Evolutionary conservation across 2,888 invertebrate species (phyloP), one percentile per base, ranked within the genome.

Genomic region (Gastrophysa polygoni): DNA sequence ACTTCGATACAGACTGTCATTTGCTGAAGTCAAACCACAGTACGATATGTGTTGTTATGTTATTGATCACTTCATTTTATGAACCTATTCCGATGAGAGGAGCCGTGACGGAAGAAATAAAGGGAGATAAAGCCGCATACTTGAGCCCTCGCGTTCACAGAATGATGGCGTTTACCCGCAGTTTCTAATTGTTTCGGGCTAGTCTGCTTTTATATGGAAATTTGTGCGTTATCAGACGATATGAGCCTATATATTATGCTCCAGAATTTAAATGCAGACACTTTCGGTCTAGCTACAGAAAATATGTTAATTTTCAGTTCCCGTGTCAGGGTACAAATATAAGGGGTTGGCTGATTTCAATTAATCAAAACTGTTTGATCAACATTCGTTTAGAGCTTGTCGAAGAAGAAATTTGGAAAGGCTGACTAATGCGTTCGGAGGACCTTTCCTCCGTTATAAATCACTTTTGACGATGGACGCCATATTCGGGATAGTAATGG

Each of bases 291-390:
- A 51, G 49, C 51, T 34, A 57, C 49, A 59, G 61, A 68, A 68
- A 68, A 64, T 68, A 64, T 68, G 65, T 60, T 63, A 66, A 68
- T 66, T 66, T 63, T 44, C 46, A 63, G 48, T 57, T 46, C 17
- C 32, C 18, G 51, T n/a, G 38, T 38, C 38, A 7, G 55, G 51
- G 56, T 43, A 54, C 29, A 64, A 64, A 57, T 60, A 52, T 55
- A 51, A 54, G 51, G 38, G 63, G 60, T 54, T 57, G 58, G 51
- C 43, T 58, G 51, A 58, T 58, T 58, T 50, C 50, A 58, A 69
- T 71, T 71, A 71, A 71, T 71, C 71, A 69, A 71, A 69, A 55
- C 61, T 68, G 64, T 59, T 66, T 68, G 63, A 68, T 66, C 59
- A 61, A 65, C 68, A 71, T 68, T 71, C 68, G 71, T 68, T 67